phyloP scores from a whole-genome alignment of 2,113 vertebrate species.

The Mormyrus lacerda region DNA sequence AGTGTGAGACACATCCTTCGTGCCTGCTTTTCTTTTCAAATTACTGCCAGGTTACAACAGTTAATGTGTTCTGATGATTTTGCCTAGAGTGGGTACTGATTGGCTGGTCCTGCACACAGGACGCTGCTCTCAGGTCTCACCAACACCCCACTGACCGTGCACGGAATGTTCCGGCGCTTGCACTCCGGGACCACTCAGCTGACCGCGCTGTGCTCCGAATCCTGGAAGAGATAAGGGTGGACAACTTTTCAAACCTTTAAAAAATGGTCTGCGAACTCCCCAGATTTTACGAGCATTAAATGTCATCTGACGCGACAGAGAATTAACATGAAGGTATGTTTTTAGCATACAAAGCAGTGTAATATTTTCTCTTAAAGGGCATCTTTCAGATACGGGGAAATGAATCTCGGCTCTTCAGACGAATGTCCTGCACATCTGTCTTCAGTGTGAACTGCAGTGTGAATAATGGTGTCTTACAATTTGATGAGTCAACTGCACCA shows the following conservation, averaged over 20 bases:
- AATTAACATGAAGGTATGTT: not conserved
- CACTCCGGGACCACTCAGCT: not conserved
- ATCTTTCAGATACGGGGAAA: not conserved
- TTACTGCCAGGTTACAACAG: not conserved
- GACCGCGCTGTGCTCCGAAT: not conserved
- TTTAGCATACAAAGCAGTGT: not conserved
- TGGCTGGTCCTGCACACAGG: not conserved
- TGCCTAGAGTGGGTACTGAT: not conserved
- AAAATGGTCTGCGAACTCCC: not conserved
- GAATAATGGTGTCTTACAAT: conserved; percentile 15
- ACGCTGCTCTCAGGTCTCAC: not conserved
- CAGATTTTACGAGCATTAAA: not conserved
- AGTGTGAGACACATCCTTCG: not conserved
- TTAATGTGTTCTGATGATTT: not conserved
- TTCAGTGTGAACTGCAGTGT: not conserved
- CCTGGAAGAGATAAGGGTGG: not conserved
- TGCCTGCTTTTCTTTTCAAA: not conserved
- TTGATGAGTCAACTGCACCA: conserved; percentile 13
- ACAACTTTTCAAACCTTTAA: not conserved
- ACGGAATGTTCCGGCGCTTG: not conserved
- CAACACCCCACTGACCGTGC: not conserved
- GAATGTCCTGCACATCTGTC: not conserved
- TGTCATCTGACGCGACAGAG: not conserved
- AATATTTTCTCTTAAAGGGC: not conserved
- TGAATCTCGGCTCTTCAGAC: not conserved